phyloP scores from a whole-genome alignment of 53 echinoderm and acorn worm genomes.

The Hippasteria phrygiana region DNA sequence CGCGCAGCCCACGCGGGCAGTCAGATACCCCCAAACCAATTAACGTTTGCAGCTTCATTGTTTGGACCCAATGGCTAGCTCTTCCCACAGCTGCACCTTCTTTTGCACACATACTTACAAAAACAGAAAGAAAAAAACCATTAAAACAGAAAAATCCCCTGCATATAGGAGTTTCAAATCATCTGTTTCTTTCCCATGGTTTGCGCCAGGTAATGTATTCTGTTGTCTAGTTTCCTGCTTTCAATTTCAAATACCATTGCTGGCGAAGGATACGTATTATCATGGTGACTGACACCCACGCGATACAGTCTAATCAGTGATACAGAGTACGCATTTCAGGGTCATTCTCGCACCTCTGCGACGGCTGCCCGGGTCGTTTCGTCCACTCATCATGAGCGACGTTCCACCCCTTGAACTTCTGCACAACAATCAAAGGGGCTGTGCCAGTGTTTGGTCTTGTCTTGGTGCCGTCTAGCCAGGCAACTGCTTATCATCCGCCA shows the following conservation, averaged over 20 bases:
- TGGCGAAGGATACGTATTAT: not conserved
- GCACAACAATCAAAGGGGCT: slow-evolving; percentile 4
- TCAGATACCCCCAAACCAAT: slow-evolving; percentile 4
- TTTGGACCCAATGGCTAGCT: not conserved
- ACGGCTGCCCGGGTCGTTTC: not conserved
- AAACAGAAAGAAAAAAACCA: not conserved
- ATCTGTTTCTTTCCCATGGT: no score
- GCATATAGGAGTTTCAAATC: not conserved
- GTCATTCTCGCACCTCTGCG: slow-evolving; percentile 37
- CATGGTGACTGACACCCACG: slow-evolving; percentile 39
- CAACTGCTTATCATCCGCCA: no score
- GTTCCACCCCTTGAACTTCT: not conserved
- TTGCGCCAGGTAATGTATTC: not conserved
- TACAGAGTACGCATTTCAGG: slow-evolving; percentile 3
- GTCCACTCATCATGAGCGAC: not conserved
- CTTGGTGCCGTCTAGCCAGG: no score
- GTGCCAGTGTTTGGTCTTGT: no score
- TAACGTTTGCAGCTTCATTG: not conserved
- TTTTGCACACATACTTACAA: not conserved
- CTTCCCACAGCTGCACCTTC: not conserved
- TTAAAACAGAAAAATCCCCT: not conserved
- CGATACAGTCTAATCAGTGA: not conserved
- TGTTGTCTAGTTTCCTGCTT: slow-evolving; percentile 6
- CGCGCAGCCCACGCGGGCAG: slow-evolving; percentile 17
- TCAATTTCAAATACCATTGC: not conserved